Evolutionary conservation across 2,797 vertebrate genomes (phyloP), one percentile per base, ranked within the genome.

Genomic region (Eulemur mongoz): DNA sequence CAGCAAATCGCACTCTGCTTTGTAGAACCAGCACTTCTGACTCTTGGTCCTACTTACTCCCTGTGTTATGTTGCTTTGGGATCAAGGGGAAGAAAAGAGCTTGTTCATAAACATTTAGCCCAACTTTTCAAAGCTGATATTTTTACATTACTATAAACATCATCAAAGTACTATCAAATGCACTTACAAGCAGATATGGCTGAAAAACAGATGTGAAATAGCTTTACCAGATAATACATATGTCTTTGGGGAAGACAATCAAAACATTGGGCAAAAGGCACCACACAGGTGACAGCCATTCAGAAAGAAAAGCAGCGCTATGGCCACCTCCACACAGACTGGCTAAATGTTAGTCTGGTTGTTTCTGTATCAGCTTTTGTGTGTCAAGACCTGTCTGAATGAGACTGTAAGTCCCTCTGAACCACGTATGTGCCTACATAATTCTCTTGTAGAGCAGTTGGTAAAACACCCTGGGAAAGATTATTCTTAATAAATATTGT

Each of bases 1-100:
- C 35, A 9, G 7, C 27, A 1, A 0, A 0, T 8, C n/a, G 2
- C 25, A 4, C 35, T 54, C 54, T 1, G 1, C 7, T 38, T 12
- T 1, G 3, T 13, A 4, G 27, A 52, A 27, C 43, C 20, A 43
- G 7, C 63, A 0, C 23, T 59, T 50, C n/a, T 8, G 23, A 35
- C 27, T 43, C 69, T 14, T 5, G 10, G 8, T 23, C 5, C 67
- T 52, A 4, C 11, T 5, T 52, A 4, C 11, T 5, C 70, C 70
- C 8, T 30, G 9, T 25, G 22, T 20, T 15, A 7, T 52, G 48
- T 65, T 79, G 79, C 54, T 83, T 94, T 35, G 6, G 25, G 38
- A 94, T 17, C 59, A 87, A 81, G 14, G 52, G 11, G 17, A 69
- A 69, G 25, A 59, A 82, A 72, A 57, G 43, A 48, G 7, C 7